Evolutionary conservation across 2,888 invertebrate genomes (phyloP).

Genomic region (Aethes cnicana): DNA sequence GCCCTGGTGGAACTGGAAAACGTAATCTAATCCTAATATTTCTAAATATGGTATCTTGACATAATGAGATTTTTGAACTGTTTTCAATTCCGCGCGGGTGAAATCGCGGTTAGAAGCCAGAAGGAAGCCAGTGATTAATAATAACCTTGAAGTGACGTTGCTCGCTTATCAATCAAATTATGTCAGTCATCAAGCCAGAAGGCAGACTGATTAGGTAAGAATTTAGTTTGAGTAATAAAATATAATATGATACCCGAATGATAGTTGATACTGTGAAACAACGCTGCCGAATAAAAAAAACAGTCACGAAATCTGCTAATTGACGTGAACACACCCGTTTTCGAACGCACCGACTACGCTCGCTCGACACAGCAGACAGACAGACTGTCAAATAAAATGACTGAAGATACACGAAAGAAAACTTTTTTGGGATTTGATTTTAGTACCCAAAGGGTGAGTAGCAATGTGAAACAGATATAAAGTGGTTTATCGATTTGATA

Average conservation of each 20-base stretch:
- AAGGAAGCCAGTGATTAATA: too few species aligned
- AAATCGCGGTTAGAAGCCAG: too few species aligned
- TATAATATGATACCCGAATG: slow-evolving; percentile 37
- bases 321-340: slow-evolving; percentile 37
- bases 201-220: slow-evolving; percentile 47
- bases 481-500: neutral
- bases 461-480: slow-evolving; percentile 4
- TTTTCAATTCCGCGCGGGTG: too few species aligned
- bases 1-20: slow-evolving; percentile 3
- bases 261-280: slow-evolving; percentile 58
- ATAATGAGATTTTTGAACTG: too few species aligned
- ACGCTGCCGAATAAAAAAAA: slow-evolving; percentile 43
- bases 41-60: too few species aligned
- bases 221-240: slow-evolving; percentile 43
- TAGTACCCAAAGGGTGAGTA: slow-evolving; percentile 92
- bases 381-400: slow-evolving; percentile 73
- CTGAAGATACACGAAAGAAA: slow-evolving; percentile 61
- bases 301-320: slow-evolving; percentile 52
- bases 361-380: slow-evolving; percentile 52
- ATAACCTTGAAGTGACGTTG: slow-evolving; percentile 33
- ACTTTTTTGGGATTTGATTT: slow-evolving; percentile 92
- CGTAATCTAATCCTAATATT: slow-evolving; percentile 1
- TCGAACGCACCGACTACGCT: slow-evolving; percentile 45
- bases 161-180: slow-evolving; percentile 47
- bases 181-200: slow-evolving; percentile 38